phyloP scores from a whole-genome alignment of 2,888 invertebrate species.

The Cerceris ruficornis region DNA sequence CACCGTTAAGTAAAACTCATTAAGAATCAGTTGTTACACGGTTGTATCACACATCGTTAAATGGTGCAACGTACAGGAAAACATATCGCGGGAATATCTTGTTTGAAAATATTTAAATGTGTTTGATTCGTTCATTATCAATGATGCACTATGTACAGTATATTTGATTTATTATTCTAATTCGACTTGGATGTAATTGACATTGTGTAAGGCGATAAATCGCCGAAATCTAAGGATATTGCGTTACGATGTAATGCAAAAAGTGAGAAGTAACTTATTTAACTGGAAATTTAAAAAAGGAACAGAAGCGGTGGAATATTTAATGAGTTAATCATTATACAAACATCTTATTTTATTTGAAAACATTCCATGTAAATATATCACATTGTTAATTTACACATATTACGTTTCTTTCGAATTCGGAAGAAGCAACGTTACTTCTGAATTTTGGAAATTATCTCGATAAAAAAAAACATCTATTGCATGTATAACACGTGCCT shows the following conservation, averaged over 20 bases:
- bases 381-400: conserved; percentile 1
- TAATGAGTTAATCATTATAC: neutral
- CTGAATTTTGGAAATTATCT: neutral
- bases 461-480: neutral
- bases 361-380: conserved; percentile 44
- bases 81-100: conserved; percentile 11
- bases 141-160: conserved; percentile 4
- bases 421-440: neutral
- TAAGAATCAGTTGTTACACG: conserved; percentile 11
- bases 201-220: neutral
- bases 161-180: conserved; percentile 20
- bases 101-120: neutral
- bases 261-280: conserved; percentile 2
- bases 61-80: neutral
- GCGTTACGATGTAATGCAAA: conserved; percentile 10
- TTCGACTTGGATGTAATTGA: neutral
- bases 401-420: conserved; percentile 3
- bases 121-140: neutral
- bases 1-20: neutral
- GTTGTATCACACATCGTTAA: conserved; percentile 1
- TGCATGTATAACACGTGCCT: conserved; percentile 1
- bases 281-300: neutral
- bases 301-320: neutral
- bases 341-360: conserved; percentile 1
- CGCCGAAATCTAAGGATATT: neutral